phyloP scores from a whole-genome alignment of 2,113 vertebrate genomes.

The Rhynchomys soricoides region DNA sequence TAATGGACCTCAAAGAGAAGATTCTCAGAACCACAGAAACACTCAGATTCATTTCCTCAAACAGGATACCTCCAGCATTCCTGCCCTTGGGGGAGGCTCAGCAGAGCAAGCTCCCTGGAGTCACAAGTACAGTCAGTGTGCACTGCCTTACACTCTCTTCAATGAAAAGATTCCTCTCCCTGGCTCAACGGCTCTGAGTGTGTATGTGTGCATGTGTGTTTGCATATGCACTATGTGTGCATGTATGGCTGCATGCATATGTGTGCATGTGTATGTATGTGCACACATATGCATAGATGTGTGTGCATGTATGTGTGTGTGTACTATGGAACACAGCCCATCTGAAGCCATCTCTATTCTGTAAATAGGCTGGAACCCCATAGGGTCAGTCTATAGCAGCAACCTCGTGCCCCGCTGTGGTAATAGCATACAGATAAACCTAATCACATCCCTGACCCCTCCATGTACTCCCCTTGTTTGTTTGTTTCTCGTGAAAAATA shows the following conservation, averaged over 20 bases:
- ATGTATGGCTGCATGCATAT: not conserved
- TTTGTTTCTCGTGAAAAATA: conserved; percentile 53
- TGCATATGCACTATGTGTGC: not conserved
- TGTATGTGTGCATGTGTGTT: not conserved
- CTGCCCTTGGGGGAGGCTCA: not conserved
- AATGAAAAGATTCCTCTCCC: not conserved
- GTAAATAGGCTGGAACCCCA: not conserved
- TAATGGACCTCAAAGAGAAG: not conserved
- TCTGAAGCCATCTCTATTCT: not conserved
- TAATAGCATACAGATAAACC: conserved; percentile 51
- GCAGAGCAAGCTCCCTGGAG: not conserved
- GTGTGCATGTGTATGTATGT: not conserved
- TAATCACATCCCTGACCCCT: not conserved
- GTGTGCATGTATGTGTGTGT: not conserved
- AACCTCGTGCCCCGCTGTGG: not conserved
- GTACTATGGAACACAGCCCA: not conserved
- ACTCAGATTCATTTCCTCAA: not conserved
- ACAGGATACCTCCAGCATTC: not conserved
- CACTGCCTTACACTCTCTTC: not conserved
- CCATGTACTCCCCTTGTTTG: conserved; percentile 16
- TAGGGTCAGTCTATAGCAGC: not conserved
- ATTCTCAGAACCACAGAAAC: not conserved
- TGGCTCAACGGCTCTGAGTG: not conserved
- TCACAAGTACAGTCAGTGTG: not conserved
- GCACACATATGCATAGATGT: not conserved